These are phyloP conservation scores for Aleiodes testaceus DNA, from an alignment of 2,888 invertebrate species.

Conservation along the genomic window DNA sequence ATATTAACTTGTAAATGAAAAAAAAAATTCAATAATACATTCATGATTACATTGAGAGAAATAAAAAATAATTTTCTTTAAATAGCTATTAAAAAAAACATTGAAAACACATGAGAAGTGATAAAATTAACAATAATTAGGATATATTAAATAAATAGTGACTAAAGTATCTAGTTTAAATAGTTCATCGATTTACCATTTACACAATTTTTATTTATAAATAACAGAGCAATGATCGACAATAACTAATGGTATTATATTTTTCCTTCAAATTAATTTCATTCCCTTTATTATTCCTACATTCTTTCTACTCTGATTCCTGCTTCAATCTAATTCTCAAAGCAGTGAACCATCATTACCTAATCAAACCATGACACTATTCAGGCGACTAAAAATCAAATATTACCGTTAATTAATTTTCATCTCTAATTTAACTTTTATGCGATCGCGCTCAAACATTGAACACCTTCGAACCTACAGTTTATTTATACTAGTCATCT, in stretches of 20 bases:
- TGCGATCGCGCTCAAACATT: slow-evolving; percentile 52
- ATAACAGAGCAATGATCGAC: slow-evolving; percentile 26
- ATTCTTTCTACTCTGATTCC: slow-evolving; percentile 7
- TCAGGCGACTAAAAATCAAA: slow-evolving; percentile 14
- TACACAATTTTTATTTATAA: slow-evolving; percentile 22
- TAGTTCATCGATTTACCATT: slow-evolving; percentile 19
- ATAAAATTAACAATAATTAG: slow-evolving; percentile 35
- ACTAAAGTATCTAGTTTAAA: slow-evolving; percentile 30
- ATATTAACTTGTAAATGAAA: slow-evolving; percentile 44
- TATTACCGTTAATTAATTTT: slow-evolving; percentile 22
- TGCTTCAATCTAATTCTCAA: no score
- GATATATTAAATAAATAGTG: slow-evolving; percentile 39
- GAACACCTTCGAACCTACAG: slow-evolving; percentile 62
- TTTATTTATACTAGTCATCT: slow-evolving; percentile 62
- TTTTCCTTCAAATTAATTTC: not conserved
- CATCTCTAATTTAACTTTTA: slow-evolving; percentile 42
- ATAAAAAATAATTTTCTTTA: slow-evolving; percentile 20
- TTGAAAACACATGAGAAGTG: slow-evolving; percentile 43
- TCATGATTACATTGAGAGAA: slow-evolving; percentile 47
- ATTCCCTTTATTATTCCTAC: slow-evolving; percentile 26
- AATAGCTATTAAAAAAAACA: slow-evolving; percentile 23
- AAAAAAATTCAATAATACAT: slow-evolving; percentile 44
- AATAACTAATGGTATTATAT: slow-evolving; percentile 19
- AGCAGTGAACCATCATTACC: not conserved
- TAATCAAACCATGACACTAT: slow-evolving; percentile 12